phyloP scores from a whole-genome alignment of 2,797 vertebrate species.

The Trematomus bernacchii region DNA sequence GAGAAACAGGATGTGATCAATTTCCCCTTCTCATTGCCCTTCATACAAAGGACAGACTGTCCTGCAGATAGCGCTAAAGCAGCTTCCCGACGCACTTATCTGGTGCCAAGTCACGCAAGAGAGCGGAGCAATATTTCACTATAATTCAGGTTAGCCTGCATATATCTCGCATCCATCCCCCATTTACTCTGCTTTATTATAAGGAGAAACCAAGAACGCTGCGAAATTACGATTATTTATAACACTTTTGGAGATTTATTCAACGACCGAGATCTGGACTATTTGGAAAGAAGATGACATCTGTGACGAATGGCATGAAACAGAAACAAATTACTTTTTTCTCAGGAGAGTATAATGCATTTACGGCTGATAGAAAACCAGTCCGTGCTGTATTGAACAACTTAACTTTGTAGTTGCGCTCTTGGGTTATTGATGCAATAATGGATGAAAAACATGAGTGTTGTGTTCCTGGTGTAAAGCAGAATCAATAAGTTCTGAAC shows the following conservation, averaged over 20 bases:
- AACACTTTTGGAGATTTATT: slow-evolving; percentile 46
- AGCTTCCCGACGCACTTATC: slow-evolving; percentile 68
- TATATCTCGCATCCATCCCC: slow-evolving; percentile 51
- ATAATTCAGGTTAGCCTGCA: slow-evolving; percentile 66
- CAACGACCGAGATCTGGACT: background rate
- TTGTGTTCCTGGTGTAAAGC: slow-evolving; percentile 21
- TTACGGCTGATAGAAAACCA: background rate
- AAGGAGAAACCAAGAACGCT: slow-evolving; percentile 42
- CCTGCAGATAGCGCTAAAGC: slow-evolving; percentile 71
- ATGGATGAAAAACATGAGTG: slow-evolving; percentile 12
- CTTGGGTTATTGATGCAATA: background rate
- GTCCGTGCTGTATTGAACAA: background rate
- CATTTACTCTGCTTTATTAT: slow-evolving; percentile 4
- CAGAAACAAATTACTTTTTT: slow-evolving; percentile 20
- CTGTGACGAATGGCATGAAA: slow-evolving; percentile 23
- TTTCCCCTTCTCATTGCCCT: slow-evolving; percentile 70
- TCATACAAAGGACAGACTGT: slow-evolving; percentile 66
- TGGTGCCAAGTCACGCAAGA: slow-evolving; percentile 73
- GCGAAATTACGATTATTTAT: slow-evolving; percentile 42
- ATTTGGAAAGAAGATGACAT: slow-evolving; percentile 1
- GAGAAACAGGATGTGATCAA: slow-evolving; percentile 63
- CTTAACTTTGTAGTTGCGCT: slow-evolving; percentile 1
- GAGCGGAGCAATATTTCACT: slow-evolving; percentile 72
- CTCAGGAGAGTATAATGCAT: background rate
- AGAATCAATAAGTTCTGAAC: slow-evolving; percentile 49